Conservation (phyloP, 2,888 invertebrate species). For the Leptinotarsa tumamoca region DNA sequence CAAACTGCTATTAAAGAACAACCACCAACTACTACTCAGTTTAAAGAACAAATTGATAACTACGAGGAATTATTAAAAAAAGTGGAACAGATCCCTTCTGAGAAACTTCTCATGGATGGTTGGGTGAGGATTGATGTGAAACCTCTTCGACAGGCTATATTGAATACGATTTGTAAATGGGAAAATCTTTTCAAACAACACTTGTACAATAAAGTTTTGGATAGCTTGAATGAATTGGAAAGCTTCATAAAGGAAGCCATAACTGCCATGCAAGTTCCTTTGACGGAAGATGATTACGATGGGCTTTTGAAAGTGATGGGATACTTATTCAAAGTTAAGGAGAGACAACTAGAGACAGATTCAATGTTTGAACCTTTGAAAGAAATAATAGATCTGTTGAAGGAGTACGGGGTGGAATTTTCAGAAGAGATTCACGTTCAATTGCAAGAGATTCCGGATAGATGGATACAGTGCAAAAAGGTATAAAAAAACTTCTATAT, state of each 20-base stretch:
- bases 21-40: constrained; percentile 79
- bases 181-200: constrained; percentile 88
- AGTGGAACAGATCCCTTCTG: constrained; percentile 76
- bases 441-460: constrained; percentile 85
- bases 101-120: constrained; percentile 74
- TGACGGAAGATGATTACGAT: constrained; percentile 88
- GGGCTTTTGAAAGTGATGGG: constrained; percentile 86
- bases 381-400: constrained; percentile 86
- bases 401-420: constrained; percentile 88
- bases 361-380: constrained; percentile 91
- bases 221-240: constrained; percentile 81
- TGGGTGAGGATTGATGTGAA: constrained; percentile 86
- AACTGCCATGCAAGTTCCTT: constrained; percentile 75
- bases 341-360: constrained; percentile 83
- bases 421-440: constrained; percentile 82
- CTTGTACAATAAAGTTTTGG: constrained; percentile 83
- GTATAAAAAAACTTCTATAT: constrained; percentile 46
- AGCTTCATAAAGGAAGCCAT: constrained; percentile 83
- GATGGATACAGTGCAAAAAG: constrained; percentile 89
- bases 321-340: constrained; percentile 82
- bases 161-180: constrained; percentile 90
- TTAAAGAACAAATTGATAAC: constrained; percentile 85
- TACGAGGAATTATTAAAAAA: constrained; percentile 84
- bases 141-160: constrained; percentile 83
- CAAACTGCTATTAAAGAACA: constrained; percentile 62